phyloP scores from a whole-genome alignment of 2,797 vertebrate species.

The Cyprinodon diabolis region DNA sequence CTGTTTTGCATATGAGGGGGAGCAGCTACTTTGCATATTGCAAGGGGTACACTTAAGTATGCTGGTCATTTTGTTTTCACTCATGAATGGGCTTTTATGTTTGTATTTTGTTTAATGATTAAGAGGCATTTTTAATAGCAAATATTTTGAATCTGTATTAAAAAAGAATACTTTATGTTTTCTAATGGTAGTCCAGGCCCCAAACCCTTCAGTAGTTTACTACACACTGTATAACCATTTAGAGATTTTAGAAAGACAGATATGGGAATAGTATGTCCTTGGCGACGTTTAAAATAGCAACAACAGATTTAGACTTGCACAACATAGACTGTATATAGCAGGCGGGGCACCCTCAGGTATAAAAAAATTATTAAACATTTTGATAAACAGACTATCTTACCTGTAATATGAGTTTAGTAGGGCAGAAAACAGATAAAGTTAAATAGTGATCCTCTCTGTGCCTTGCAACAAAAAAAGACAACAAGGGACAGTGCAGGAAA shows the following conservation, averaged over 20 bases:
- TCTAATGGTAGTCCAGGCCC: conserved; percentile 38
- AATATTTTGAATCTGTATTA: conserved; percentile 49
- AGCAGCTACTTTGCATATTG: conserved; percentile 71
- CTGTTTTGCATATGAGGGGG: conserved; percentile 73
- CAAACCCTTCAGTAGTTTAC: conserved; percentile 18
- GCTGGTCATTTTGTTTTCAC: conserved; percentile 70
- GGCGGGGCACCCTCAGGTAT: no score
- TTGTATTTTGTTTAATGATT: conserved; percentile 58
- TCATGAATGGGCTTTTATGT: conserved; percentile 70
- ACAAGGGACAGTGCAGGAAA: no score
- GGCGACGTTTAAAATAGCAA: conserved; percentile 17
- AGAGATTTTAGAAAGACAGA: conserved; percentile 11
- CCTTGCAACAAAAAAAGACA: no score
- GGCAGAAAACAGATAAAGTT: no score
- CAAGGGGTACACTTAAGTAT: conserved; percentile 58
- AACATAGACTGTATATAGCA: no score
- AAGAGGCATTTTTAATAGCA: conserved; percentile 44
- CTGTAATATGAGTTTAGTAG: no score
- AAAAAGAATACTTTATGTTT: conserved; percentile 53
- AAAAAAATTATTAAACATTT: no score
- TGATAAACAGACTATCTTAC: no score
- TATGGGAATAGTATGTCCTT: conserved; percentile 14
- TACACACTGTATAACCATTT: conserved; percentile 14
- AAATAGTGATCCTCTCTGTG: no score
- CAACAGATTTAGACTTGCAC: no score